Percentiles rank a stretch among this genome's conserved stretches.
phyloP scores from a whole-genome alignment of 2,888 invertebrate species.

The Ctenicera cuprea region DNA sequence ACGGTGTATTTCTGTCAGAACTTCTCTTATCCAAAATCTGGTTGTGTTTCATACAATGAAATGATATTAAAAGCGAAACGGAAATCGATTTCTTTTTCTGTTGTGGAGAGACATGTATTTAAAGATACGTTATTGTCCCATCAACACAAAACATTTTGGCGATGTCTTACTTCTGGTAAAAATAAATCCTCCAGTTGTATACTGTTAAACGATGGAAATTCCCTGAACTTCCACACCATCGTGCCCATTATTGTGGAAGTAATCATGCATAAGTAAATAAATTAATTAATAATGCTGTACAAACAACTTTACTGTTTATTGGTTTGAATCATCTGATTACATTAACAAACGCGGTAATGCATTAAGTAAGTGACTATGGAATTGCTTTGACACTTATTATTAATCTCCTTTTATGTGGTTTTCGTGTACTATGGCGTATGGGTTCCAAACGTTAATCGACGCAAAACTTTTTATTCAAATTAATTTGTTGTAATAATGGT shows the following conservation, averaged over 20 bases:
- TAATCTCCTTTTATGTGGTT: background rate
- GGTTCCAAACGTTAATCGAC: too few species aligned
- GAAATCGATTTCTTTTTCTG: background rate
- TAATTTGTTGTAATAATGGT: too few species aligned
- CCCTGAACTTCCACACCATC: too few species aligned
- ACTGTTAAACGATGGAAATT: too few species aligned
- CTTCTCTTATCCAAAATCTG: too few species aligned
- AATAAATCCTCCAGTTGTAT: background rate
- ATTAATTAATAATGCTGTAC: constrained; percentile 4
- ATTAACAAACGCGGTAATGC: constrained; percentile 5
- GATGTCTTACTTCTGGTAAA: background rate
- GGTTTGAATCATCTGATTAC: constrained; percentile 19
- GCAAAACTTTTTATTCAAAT: too few species aligned
- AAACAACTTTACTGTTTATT: constrained; percentile 11
- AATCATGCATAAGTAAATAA: constrained; percentile 9
- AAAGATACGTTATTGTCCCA: background rate
- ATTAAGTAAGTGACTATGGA: background rate
- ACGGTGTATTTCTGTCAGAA: too few species aligned
- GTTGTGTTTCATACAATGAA: too few species aligned
- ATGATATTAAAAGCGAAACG: too few species aligned
- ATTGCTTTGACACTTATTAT: constrained; percentile 7
- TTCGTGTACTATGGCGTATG: background rate
- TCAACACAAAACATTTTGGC: background rate
- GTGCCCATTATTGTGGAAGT: background rate
- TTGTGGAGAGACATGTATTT: background rate